phyloP scores from a whole-genome alignment of 1,140 invertebrate species.

The Conus betulinus region DNA sequence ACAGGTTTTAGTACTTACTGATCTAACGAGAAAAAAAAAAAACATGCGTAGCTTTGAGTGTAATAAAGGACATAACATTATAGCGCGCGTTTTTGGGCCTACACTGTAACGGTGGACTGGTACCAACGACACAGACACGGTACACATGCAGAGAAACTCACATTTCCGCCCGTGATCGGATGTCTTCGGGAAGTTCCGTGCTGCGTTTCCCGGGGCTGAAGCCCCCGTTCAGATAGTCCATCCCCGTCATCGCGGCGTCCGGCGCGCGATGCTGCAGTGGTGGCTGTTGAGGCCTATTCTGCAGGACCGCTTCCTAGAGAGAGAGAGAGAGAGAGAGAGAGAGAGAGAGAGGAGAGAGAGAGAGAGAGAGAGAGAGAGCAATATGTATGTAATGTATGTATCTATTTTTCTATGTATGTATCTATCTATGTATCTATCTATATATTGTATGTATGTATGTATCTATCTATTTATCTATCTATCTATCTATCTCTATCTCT shows the following conservation, averaged over 20 bases:
- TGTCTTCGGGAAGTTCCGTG: conserved; percentile 16
- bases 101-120: too few relatives aligned
- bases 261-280: conserved; percentile 33
- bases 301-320: conserved; percentile 33
- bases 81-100: too few relatives aligned
- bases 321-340: neutral
- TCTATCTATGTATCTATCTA: too few relatives aligned
- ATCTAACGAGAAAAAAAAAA: too few relatives aligned
- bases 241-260: conserved; percentile 13
- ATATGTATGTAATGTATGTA: too few relatives aligned
- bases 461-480: too few relatives aligned
- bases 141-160: neutral
- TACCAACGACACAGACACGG: neutral
- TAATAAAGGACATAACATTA: too few relatives aligned
- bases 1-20: too few relatives aligned
- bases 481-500: too few relatives aligned
- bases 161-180: neutral
- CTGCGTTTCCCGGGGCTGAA: conserved; percentile 34
- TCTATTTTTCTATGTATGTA: too few relatives aligned
- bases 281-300: conserved; percentile 43
- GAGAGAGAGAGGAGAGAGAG: neutral
- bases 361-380: neutral
- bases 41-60: too few relatives aligned
- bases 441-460: too few relatives aligned
- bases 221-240: conserved; percentile 17